phyloP scores from a whole-genome alignment of 2,113 vertebrate genomes.

The Chaetodon auriga region DNA sequence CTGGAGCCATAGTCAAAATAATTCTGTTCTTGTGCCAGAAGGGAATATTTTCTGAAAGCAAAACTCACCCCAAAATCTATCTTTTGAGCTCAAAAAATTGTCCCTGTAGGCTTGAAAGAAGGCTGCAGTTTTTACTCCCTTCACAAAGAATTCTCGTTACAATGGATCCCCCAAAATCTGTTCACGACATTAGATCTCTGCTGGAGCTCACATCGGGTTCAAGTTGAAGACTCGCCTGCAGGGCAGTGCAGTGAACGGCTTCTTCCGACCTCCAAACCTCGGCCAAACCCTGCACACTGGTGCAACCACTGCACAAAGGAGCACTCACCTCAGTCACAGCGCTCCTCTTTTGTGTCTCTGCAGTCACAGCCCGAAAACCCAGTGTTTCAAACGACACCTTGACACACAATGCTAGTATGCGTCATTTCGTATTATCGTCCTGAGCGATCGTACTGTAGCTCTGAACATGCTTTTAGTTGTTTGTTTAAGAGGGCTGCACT shows the following conservation, averaged over 20 bases:
- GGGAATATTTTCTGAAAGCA: conserved; percentile 33
- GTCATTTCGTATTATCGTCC: neutral
- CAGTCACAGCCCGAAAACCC: neutral
- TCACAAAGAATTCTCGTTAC: conserved; percentile 1
- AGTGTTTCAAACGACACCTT: conserved; percentile 8
- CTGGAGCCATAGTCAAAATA: conserved; percentile 39
- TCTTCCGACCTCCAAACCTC: neutral
- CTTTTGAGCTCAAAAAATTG: conserved; percentile 16
- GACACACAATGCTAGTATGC: neutral
- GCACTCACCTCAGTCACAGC: neutral
- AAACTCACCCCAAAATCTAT: conserved; percentile 39
- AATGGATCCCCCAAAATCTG: conserved; percentile 1
- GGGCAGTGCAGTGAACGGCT: neutral
- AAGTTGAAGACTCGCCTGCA: conserved; percentile 17
- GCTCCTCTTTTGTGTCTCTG: conserved; percentile 15
- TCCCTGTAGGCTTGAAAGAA: neutral
- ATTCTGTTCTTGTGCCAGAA: conserved; percentile 49
- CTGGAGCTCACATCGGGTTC: conserved; percentile 11
- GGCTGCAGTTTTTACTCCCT: conserved; percentile 1
- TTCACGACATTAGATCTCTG: neutral
- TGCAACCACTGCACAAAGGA: neutral
- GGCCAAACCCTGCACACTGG: neutral
- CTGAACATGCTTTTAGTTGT: neutral
- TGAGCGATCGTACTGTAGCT: neutral
- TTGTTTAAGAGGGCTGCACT: conserved; percentile 5